These are phyloP conservation scores for Armadillidium nasatum DNA, from an alignment of 1,140 invertebrate species.

Conservation along the genomic window DNA sequence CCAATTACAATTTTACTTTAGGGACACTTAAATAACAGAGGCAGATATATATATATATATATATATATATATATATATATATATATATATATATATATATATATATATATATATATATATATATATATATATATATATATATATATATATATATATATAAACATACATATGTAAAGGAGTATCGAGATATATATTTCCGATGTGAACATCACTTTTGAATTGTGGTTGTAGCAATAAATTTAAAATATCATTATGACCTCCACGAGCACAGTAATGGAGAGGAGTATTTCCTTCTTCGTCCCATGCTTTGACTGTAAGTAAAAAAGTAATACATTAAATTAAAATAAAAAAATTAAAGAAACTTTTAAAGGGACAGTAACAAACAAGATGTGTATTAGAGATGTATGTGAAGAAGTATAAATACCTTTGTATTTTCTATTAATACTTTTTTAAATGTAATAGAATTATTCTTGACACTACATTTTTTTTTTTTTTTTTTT, in stretches of 20 bases:
- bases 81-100: constrained; percentile 11
- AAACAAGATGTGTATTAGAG: not conserved
- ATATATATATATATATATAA: not conserved
- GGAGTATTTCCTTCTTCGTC: constrained; percentile 40
- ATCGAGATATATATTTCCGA: constrained; percentile 53
- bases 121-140: constrained; percentile 6
- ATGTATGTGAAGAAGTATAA: not conserved
- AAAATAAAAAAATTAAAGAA: no score
- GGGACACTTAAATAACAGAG: no score
- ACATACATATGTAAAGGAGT: constrained; percentile 52
- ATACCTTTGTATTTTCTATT: not conserved
- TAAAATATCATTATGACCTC: constrained; percentile 51
- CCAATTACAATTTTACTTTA: no score
- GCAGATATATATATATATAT: no score
- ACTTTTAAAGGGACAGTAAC: not conserved
- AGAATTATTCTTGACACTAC: no score
- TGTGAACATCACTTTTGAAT: constrained; percentile 47
- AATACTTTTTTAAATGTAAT: no score
- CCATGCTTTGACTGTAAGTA: constrained; percentile 25
- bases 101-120: not conserved
- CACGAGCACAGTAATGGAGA: constrained; percentile 54
- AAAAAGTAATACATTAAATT: not conserved
- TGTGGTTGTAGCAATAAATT: constrained; percentile 49
- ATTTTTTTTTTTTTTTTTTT: no score
- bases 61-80: constrained; percentile 15